These are phyloP conservation scores for Phymatocera aterrima DNA, from an alignment of 2,888 invertebrate genomes.

Conservation along the genomic window DNA sequence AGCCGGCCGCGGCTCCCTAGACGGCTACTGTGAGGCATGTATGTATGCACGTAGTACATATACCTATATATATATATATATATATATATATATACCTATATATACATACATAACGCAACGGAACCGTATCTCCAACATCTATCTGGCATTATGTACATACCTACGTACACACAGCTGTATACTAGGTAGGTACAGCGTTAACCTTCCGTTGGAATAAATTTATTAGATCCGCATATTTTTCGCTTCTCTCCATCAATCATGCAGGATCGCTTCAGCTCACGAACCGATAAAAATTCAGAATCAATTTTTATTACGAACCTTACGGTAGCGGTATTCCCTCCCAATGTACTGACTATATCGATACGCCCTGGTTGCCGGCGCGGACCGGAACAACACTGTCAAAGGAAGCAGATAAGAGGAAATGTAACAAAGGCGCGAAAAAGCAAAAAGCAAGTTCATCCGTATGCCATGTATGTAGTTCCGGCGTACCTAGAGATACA, in stretches of 20 bases:
- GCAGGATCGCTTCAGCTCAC: background rate
- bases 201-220: slow-evolving; percentile 40
- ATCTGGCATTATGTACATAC: too few species aligned
- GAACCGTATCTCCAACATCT: background rate
- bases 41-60: background rate
- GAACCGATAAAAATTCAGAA: slow-evolving; percentile 6
- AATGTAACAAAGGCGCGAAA: too few species aligned
- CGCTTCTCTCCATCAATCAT: slow-evolving; percentile 23
- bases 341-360: too few species aligned
- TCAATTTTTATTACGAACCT: slow-evolving; percentile 30
- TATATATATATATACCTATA: background rate
- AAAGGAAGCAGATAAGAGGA: background rate
- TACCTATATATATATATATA: background rate
- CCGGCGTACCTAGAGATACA: too few species aligned
- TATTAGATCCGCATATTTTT: slow-evolving; percentile 34
- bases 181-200: slow-evolving; percentile 36
- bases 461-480: too few species aligned
- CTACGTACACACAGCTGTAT: too few species aligned
- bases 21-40: background rate
- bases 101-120: background rate
- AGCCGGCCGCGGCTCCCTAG: background rate
- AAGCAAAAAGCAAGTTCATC: too few species aligned
- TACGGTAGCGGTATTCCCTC: too few species aligned
- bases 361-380: background rate
- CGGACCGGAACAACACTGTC: background rate